phyloP scores from a whole-genome alignment of 2,113 vertebrate genomes.

The Perca schrenkii region DNA sequence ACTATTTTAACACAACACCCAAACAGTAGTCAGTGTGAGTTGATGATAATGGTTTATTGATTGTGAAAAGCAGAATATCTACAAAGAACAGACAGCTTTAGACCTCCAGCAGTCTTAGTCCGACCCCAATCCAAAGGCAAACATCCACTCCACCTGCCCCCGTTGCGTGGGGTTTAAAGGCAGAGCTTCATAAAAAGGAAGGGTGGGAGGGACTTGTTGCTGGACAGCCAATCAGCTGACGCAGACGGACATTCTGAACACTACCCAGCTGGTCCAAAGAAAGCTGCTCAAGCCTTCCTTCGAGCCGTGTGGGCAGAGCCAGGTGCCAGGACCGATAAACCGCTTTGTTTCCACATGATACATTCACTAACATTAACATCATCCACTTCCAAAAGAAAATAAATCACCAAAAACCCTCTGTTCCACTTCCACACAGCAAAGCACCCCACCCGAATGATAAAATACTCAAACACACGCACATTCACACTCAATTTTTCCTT shows the following conservation, averaged over 20 bases:
- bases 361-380: conserved; percentile 44
- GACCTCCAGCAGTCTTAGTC: conserved; percentile 48
- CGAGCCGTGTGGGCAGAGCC: conserved; percentile 43
- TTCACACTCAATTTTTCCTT: not conserved
- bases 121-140: conserved; percentile 65
- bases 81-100: conserved; percentile 59
- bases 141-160: conserved; percentile 82
- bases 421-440: conserved; percentile 1
- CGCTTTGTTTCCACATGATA: conserved; percentile 19
- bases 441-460: conserved; percentile 29
- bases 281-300: conserved; percentile 87
- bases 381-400: conserved; percentile 33
- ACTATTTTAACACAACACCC: not conserved
- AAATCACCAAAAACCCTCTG: not conserved
- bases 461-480: conserved; percentile 29
- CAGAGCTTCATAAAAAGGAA: conserved; percentile 82
- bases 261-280: conserved; percentile 59
- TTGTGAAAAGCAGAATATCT: conserved; percentile 75
- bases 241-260: conserved; percentile 26
- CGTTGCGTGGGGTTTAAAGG: conserved; percentile 74
- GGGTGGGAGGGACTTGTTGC: conserved; percentile 42
- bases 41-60: conserved; percentile 77
- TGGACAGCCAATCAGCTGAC: conserved; percentile 61
- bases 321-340: conserved; percentile 27
- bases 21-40: conserved; percentile 28